These are phyloP conservation scores for Lordiphosa collinella DNA, from an alignment of 1,140 invertebrate species.

Conservation along the genomic window DNA sequence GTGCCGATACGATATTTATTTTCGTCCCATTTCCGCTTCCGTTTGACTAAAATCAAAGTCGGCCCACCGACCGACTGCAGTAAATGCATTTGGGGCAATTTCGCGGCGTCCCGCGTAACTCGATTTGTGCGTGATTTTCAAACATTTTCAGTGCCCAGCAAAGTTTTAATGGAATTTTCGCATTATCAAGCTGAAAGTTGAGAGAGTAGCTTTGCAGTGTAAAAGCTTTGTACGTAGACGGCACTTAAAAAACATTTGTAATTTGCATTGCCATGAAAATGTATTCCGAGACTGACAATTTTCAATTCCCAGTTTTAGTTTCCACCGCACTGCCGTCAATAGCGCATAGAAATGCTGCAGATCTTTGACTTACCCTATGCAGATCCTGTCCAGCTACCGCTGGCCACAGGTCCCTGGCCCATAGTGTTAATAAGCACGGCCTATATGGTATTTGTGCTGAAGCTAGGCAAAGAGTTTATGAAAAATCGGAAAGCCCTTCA, in stretches of 20 bases:
- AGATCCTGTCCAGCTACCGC: slow-evolving; percentile 76
- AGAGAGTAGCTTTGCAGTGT: slow-evolving; percentile 2
- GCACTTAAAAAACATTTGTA: no score
- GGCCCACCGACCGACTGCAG: slow-evolving; percentile 19
- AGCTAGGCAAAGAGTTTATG: slow-evolving; percentile 88
- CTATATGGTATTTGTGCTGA: slow-evolving; percentile 85
- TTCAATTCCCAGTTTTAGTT: background rate
- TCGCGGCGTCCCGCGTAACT: slow-evolving; percentile 33
- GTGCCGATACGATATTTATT: slow-evolving; percentile 58
- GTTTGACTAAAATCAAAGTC: no score
- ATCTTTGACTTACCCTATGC: slow-evolving; percentile 7
- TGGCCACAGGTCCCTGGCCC: slow-evolving; percentile 87
- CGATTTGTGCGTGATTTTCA: slow-evolving; percentile 60
- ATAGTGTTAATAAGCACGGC: slow-evolving; percentile 85
- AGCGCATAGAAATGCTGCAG: slow-evolving; percentile 21
- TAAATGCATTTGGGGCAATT: slow-evolving; percentile 19
- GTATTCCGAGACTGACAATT: background rate
- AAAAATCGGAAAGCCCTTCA: slow-evolving; percentile 88
- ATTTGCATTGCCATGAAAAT: background rate
- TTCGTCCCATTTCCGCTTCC: slow-evolving; percentile 64
- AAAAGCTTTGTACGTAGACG: background rate
- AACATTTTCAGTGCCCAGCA: slow-evolving; percentile 44
- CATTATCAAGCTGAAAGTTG: slow-evolving; percentile 57
- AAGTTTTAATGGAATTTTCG: slow-evolving; percentile 70
- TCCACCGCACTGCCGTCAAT: background rate